Base-by-base conservation (phyloP, 2,888 invertebrate species). In the Pseudococcus jackbeardsleyi region DNA sequence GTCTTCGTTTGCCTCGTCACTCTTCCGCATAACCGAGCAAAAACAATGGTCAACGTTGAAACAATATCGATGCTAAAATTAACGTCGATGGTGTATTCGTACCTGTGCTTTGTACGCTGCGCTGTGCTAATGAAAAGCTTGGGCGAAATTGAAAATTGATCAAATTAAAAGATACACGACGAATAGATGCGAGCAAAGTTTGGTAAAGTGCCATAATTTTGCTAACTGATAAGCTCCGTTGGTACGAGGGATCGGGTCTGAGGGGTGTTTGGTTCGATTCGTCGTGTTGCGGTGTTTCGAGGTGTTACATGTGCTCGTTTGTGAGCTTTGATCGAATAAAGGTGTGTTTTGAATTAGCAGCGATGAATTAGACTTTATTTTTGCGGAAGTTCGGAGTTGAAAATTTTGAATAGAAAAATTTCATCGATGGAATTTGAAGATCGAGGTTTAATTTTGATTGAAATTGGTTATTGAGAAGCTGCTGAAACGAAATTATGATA, bases 131-230 rank as follows among this genome's bases (percentile, higher is more conserved):
- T 72, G 68, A 72, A 72, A 72, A 72, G 68, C 68, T 72, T 33
- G 6, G 12, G 12, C 68, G 68, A 72, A 72, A 72, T 72, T 72
- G 68, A 72, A 72, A 72, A 72, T 33, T 72, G 68, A 72, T 72
- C 68, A 72, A 72, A 72, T 72, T 72, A 72, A 72, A 72, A 72
- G 68, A 72, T 72, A 72, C 68, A 72, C 68, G 68, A 72, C 26
- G 7, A 19, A 19, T 19, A 19, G 59, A 59, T 1, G 17, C 6
- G 22, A 72, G 33, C 68, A 12, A 33, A 72, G 33, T 72, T 72
- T 72, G 68, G 68, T 72, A 72, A 72, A 72, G 33, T 72, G 68
- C 68, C 68, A 72, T 72, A 72, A 72, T 72, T 72, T 72, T 72
- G 68, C 26, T 33, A 33, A 72, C 33, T 72, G 68, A 72, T 72